phyloP scores from a whole-genome alignment of 2,113 vertebrate species.

The Lophotis ruficrista region DNA sequence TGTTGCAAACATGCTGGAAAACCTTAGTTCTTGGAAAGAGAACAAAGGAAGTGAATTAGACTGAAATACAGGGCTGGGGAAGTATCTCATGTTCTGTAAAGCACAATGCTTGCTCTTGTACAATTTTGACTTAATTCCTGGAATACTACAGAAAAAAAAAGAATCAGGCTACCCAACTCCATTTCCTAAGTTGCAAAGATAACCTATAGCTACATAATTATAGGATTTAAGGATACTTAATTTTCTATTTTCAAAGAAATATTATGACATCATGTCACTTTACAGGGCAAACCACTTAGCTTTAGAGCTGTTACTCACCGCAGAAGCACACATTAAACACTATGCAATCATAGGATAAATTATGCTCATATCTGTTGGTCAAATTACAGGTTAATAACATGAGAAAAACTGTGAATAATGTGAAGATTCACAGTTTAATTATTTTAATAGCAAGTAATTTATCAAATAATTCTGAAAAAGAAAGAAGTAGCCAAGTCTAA shows the following conservation, averaged over 20 bases:
- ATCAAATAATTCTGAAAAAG: not conserved
- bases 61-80: not conserved
- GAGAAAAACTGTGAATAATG: conserved; percentile 46
- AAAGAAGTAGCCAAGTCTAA: not conserved
- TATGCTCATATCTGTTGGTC: conserved; percentile 21
- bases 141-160: not conserved
- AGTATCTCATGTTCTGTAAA: not conserved
- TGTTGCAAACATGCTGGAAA: not conserved
- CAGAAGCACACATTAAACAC: conserved; percentile 26
- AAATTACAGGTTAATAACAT: conserved; percentile 47
- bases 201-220: conserved; percentile 21
- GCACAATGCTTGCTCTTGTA: not conserved
- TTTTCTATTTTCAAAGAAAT: conserved; percentile 47
- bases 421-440: conserved; percentile 16
- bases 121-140: not conserved
- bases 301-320: conserved; percentile 30
- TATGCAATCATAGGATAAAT: conserved; percentile 17
- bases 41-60: not conserved
- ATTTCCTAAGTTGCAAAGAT: conserved; percentile 20
- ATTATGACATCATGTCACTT: conserved; percentile 42
- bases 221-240: conserved; percentile 39
- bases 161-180: not conserved
- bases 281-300: conserved; percentile 27
- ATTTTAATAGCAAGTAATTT: conserved; percentile 28
- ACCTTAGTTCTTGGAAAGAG: not conserved